Evolutionary conservation across 2,797 vertebrate genomes (phyloP).

Genomic region (Lerista edwardsae): DNA sequence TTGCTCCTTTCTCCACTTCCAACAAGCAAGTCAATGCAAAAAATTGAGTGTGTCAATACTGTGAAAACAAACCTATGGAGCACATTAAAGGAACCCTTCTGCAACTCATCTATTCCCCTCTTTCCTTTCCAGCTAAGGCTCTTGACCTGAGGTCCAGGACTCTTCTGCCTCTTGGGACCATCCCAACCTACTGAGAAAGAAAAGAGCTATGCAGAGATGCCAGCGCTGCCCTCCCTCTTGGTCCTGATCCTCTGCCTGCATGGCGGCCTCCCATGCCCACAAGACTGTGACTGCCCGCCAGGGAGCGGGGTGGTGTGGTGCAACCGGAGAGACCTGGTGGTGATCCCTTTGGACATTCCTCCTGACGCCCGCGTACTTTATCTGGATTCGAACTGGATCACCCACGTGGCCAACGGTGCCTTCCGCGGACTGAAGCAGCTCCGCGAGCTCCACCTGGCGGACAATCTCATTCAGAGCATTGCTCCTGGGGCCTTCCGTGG

Average conservation of each 20-base stretch:
- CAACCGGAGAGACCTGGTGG: slow-evolving; percentile 73
- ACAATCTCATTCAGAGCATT: slow-evolving; percentile 82
- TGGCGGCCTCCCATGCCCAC: slow-evolving; percentile 58
- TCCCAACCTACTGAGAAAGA: slow-evolving; percentile 1
- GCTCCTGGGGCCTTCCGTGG: slow-evolving; percentile 77
- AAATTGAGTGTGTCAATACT: not conserved
- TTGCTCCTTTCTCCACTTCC: no score
- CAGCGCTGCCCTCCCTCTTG: slow-evolving; percentile 49
- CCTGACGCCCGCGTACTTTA: slow-evolving; percentile 78
- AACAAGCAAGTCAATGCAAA: not conserved
- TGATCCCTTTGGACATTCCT: slow-evolving; percentile 80
- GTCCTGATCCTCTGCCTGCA: slow-evolving; percentile 64
- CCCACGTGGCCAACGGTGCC: slow-evolving; percentile 74
- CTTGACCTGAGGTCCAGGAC: not conserved
- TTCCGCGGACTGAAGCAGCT: slow-evolving; percentile 77
- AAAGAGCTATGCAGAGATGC: slow-evolving; percentile 74
- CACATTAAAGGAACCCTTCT: not conserved
- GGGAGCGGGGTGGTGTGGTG: slow-evolving; percentile 80
- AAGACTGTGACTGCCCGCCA: slow-evolving; percentile 74
- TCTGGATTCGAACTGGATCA: slow-evolving; percentile 82
- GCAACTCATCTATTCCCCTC: not conserved
- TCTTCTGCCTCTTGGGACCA: not conserved
- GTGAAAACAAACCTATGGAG: not conserved
- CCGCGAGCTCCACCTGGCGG: slow-evolving; percentile 80
- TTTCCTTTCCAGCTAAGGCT: not conserved